A percentile compares a stretch with the other conserved stretches of the same genome.
Evolutionary conservation across 2,113 vertebrate genomes (phyloP).

Genomic region (Drymodes brunneopygia): DNA sequence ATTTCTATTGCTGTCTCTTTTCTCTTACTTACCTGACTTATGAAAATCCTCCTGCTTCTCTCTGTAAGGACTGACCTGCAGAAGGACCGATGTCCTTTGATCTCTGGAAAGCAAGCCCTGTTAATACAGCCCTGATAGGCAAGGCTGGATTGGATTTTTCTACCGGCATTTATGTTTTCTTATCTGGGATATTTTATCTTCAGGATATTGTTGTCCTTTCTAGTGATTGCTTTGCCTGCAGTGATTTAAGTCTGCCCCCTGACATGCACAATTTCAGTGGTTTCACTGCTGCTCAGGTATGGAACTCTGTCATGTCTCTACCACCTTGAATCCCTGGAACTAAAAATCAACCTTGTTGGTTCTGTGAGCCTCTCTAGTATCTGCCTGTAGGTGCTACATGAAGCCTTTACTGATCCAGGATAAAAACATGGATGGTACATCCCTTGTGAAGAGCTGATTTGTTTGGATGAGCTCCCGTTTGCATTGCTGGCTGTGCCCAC

Average conservation of each 20-base stretch:
- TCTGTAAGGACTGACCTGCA: not conserved
- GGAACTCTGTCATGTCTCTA: rapidly evolving
- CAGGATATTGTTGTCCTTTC: not conserved
- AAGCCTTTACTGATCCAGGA: not conserved
- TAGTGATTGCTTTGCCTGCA: not conserved
- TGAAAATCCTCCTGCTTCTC: not conserved
- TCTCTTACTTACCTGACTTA: not conserved
- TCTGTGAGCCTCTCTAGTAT: not conserved
- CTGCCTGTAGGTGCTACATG: not conserved
- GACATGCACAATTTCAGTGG: not conserved
- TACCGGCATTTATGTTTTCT: not conserved
- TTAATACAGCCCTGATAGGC: not conserved
- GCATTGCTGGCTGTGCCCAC: not conserved
- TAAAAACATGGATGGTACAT: not conserved
- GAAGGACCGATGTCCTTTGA: not conserved
- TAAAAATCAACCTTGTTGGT: not conserved
- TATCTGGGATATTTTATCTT: not conserved
- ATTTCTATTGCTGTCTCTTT: not conserved
- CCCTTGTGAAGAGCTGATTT: not conserved
- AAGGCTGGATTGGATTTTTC: not conserved
- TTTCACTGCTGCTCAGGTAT: not conserved
- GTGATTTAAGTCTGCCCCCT: not conserved
- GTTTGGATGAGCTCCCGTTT: rapidly evolving
- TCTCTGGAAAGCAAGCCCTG: not conserved
- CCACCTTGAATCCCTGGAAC: not conserved